A percentile compares a stretch with the other conserved stretches of the same genome.
phyloP scores from a whole-genome alignment of 1,140 invertebrate species.

The Aphelinus atriplicis region DNA sequence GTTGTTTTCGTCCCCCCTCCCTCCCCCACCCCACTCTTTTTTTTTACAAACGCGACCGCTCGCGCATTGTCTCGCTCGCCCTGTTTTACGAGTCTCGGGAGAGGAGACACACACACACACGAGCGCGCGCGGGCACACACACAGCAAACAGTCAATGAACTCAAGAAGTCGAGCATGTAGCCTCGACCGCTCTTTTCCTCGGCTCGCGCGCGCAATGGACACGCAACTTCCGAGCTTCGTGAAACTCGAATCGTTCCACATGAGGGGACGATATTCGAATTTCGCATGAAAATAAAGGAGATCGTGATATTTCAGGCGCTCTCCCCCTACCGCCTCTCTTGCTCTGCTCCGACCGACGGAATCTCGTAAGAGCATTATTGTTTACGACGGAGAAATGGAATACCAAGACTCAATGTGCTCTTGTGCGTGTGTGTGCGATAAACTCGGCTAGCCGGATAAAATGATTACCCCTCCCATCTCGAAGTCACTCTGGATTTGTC shows the following conservation, averaged over 20 bases:
- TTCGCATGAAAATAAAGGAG: slow-evolving; percentile 41
- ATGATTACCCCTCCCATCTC: not conserved
- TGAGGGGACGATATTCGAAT: slow-evolving; percentile 40
- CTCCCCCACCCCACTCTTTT: slow-evolving; percentile 19
- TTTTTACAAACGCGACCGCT: slow-evolving; percentile 5
- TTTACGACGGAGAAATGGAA: slow-evolving; percentile 39
- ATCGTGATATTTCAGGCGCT: slow-evolving; percentile 34
- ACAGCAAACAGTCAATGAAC: slow-evolving; percentile 51
- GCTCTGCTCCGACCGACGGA: slow-evolving; percentile 3
- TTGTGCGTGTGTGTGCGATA: slow-evolving; percentile 5
- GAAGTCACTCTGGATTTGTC: no score
- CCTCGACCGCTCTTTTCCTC: slow-evolving; percentile 47
- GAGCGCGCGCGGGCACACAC: no score
- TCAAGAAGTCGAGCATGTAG: slow-evolving; percentile 46
- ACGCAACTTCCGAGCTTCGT: slow-evolving; percentile 51
- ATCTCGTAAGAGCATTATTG: slow-evolving; percentile 38
- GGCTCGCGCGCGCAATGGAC: slow-evolving; percentile 47
- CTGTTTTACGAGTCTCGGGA: slow-evolving; percentile 47
- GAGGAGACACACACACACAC: slow-evolving; percentile 6
- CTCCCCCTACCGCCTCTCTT: no score
- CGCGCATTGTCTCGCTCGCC: slow-evolving; percentile 28
- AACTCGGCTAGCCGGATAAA: slow-evolving; percentile 10
- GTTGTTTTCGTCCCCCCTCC: not conserved
- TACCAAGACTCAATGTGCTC: slow-evolving; percentile 1
- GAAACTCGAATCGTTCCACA: slow-evolving; percentile 45